phyloP scores from a whole-genome alignment of 2,888 invertebrate species.

The Fragum fragum region DNA sequence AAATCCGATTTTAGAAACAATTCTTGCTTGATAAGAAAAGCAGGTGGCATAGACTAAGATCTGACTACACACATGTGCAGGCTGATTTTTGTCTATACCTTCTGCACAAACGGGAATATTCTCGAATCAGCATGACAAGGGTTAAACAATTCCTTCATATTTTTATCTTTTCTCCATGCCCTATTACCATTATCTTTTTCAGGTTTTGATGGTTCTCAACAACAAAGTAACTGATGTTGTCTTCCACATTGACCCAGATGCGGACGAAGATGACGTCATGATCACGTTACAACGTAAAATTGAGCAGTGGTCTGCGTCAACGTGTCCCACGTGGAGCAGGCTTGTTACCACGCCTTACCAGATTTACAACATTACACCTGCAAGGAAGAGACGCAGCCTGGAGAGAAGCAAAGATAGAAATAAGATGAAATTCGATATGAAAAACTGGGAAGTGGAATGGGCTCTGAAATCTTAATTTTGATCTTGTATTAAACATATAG shows the following conservation, averaged over 20 bases:
- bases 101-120: too few relatives aligned
- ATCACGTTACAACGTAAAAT: slow-evolving; percentile 68
- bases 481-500: too few relatives aligned
- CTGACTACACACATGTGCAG: too few relatives aligned
- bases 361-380: slow-evolving; percentile 54
- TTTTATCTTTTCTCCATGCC: too few relatives aligned
- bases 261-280: slow-evolving; percentile 62
- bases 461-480: slow-evolving; percentile 56
- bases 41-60: too few relatives aligned
- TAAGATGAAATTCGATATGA: slow-evolving; percentile 59
- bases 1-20: too few relatives aligned
- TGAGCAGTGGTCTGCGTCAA: slow-evolving; percentile 68
- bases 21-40: too few relatives aligned
- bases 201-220: slow-evolving; percentile 76
- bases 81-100: too few relatives aligned
- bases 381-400: slow-evolving; percentile 62
- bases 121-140: too few relatives aligned
- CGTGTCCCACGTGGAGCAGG: slow-evolving; percentile 70
- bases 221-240: slow-evolving; percentile 61
- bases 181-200: slow-evolving; percentile 8
- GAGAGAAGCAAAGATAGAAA: slow-evolving; percentile 70
- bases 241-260: slow-evolving; percentile 62
- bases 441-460: slow-evolving; percentile 76
- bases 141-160: too few relatives aligned
- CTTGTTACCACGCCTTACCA: slow-evolving; percentile 67